These are phyloP conservation scores for Coilia nasus DNA, from an alignment of 2,797 vertebrate genomes.

Conservation along the genomic window DNA sequence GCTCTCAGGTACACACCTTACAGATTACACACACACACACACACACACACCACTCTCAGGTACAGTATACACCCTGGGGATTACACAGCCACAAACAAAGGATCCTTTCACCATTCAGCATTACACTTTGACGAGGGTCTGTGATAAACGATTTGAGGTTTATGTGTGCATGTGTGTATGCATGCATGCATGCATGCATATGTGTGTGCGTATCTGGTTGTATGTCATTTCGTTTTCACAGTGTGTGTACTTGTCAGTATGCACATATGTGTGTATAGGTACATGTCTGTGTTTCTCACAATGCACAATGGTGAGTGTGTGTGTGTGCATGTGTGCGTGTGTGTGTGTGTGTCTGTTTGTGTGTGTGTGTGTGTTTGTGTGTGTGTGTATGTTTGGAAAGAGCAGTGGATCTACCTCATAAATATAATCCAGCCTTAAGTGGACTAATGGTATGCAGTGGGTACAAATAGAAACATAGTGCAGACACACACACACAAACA, in stretches of 20 bases:
- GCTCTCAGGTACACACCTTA: no score
- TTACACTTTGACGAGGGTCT: background rate
- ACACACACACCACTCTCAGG: no score
- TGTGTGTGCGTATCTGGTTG: background rate
- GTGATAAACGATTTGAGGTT: background rate
- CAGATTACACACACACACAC: no score
- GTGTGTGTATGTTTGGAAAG: no score
- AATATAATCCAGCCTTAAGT: background rate
- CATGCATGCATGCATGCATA: background rate
- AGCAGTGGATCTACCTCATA: background rate
- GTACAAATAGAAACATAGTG: background rate
- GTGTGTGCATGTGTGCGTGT: conserved; percentile 1
- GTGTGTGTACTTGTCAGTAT: background rate
- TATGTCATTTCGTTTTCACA: background rate
- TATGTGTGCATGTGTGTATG: background rate
- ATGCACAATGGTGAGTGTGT: background rate
- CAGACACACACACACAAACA: conserved; percentile 38
- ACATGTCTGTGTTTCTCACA: no score
- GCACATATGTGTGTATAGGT: background rate
- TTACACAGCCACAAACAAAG: background rate
- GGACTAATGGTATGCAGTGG: background rate
- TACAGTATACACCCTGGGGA: no score
- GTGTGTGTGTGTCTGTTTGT: background rate
- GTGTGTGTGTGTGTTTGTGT: no score
- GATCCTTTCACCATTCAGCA: background rate